These are phyloP conservation scores for Tetrapedia diversipes DNA, from an alignment of 2,888 invertebrate genomes.

Conservation along the genomic window DNA sequence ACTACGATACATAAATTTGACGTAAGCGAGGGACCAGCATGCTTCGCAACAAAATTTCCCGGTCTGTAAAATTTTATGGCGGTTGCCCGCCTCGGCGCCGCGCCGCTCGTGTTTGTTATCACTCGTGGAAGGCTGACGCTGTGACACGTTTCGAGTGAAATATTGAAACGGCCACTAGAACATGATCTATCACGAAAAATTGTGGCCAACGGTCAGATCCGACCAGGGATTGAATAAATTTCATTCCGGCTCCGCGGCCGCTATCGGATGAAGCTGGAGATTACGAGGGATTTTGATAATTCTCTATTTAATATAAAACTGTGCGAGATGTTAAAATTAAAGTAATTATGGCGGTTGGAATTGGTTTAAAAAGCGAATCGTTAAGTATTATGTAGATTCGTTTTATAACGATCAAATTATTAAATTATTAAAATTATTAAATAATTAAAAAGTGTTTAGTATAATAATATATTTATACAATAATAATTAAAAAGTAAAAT, in stretches of 20 bases:
- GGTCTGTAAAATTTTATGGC: conserved; percentile 22
- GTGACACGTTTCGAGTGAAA: conserved; percentile 1
- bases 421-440: too few relatives aligned
- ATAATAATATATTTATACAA: too few relatives aligned
- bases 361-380: too few relatives aligned
- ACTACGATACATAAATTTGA: background rate
- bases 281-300: too few relatives aligned
- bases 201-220: background rate
- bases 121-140: conserved; percentile 2
- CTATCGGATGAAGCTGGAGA: background rate
- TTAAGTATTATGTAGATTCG: too few relatives aligned
- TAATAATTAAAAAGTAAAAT: too few relatives aligned
- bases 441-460: too few relatives aligned
- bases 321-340: too few relatives aligned
- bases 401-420: too few relatives aligned
- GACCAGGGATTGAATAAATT: background rate
- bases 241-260: too few relatives aligned
- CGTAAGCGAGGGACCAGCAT: background rate
- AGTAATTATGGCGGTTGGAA: too few relatives aligned
- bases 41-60: background rate
- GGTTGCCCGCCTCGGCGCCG: background rate
- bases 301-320: background rate
- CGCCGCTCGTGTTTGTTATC: conserved; percentile 8
- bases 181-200: conserved; percentile 3
- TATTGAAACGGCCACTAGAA: background rate